Base-by-base conservation (phyloP, 2,888 invertebrate genomes). In the Dendrolimus pini region DNA sequence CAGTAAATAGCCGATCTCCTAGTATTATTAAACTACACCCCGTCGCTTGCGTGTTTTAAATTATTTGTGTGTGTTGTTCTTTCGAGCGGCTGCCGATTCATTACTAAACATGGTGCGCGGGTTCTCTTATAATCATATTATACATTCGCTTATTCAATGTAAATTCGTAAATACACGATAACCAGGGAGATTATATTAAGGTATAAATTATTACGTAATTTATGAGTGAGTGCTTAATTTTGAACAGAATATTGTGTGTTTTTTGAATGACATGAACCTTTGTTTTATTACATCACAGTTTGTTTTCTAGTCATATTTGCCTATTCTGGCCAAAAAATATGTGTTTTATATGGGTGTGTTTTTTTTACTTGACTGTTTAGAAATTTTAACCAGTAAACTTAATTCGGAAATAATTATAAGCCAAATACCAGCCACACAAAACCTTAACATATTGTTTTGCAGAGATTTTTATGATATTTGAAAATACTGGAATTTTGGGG, bases 61-160 rank as follows among this genome's bases (percentile, higher is more conserved):
- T 65, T n/a, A 41, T 52, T 56, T 56, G 52, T 60, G 55, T 55
- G 56, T 41, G 56, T 55, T 47, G 54, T 62, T 54, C 53, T 54
- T 58, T 58, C 57, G 30, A 54, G 54, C 61, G 59, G 41, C 57
- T 58, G 54, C 52, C 55, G 56, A 59, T 54, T 54, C 53, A 53
- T 41, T 52, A 12, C 53, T 55, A 30, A 47, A 47, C 41, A 52
- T 65, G 60, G 66, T 68, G 62, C 61, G 65, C 64, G 65, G 66
- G 67, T 65, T 70, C 69, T 66, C 66, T 62, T 72, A 74, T 66
- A 58, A 73, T 65, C 71, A 74, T 68, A 30, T 30, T 30, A 30
- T 71, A 69, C 71, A 75, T 72, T 75, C 71, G 84, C 85, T 85
- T 86, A 78, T 70, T 84, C 77, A 72, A 75, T 85, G 82, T 86